Conservation (phyloP, 2,888 invertebrate genomes). For the Himalopsyche tibetana region DNA sequence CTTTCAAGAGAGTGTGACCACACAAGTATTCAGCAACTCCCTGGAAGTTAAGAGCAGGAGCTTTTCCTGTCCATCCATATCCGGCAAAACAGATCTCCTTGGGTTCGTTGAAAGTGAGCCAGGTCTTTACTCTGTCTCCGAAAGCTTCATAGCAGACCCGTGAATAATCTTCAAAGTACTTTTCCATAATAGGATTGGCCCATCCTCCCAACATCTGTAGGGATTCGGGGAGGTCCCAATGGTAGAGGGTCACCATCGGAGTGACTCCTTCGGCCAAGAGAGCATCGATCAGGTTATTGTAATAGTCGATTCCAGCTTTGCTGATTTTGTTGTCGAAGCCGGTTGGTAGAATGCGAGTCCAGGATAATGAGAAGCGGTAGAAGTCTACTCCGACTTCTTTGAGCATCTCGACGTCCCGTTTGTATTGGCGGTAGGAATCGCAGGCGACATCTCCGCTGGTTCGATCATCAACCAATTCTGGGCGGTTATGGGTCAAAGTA, state of each 20-base stretch:
- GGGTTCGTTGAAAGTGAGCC: slow-evolving; percentile 83
- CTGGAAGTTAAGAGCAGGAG: slow-evolving; percentile 74
- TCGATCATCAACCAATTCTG: slow-evolving; percentile 76
- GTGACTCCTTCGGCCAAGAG: slow-evolving; percentile 75
- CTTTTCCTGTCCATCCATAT: slow-evolving; percentile 75
- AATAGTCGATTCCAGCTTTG: slow-evolving; percentile 77
- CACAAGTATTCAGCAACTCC: slow-evolving; percentile 80
- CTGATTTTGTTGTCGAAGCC: slow-evolving; percentile 71
- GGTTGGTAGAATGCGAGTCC: slow-evolving; percentile 82
- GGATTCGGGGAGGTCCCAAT: slow-evolving; percentile 82
- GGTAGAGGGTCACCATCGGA: slow-evolving; percentile 81
- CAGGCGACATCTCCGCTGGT: slow-evolving; percentile 80
- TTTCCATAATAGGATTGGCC: slow-evolving; percentile 79
- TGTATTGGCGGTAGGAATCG: slow-evolving; percentile 81
- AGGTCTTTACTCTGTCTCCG: slow-evolving; percentile 74
- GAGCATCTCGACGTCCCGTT: slow-evolving; percentile 79
- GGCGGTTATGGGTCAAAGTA: slow-evolving; percentile 76
- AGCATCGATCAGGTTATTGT: slow-evolving; percentile 79
- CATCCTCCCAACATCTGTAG: slow-evolving; percentile 81
- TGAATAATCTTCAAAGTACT: slow-evolving; percentile 80
- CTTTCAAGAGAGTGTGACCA: slow-evolving; percentile 79
- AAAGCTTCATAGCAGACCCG: slow-evolving; percentile 75
- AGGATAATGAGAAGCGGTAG: slow-evolving; percentile 81
- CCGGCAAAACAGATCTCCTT: slow-evolving; percentile 73
- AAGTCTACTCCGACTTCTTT: slow-evolving; percentile 76